These are phyloP conservation scores for Rhamnusium bicolor DNA, from an alignment of 2,888 invertebrate genomes.

Conservation along the genomic window DNA sequence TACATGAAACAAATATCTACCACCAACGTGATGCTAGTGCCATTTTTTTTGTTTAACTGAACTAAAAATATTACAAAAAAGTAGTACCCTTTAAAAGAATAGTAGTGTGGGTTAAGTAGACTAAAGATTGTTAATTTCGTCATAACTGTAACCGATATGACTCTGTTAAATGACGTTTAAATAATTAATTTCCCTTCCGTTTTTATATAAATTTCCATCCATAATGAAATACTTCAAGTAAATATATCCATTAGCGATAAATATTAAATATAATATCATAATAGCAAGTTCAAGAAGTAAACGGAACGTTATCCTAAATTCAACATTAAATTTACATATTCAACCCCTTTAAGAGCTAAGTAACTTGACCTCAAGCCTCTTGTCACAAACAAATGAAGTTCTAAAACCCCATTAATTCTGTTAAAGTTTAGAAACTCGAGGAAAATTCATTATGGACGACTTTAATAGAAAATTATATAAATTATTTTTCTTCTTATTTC, in stretches of 20 bases:
- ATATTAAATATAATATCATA: neutral
- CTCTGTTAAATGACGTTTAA: no score
- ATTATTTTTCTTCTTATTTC: neutral
- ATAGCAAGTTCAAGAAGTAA: neutral
- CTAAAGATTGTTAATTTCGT: no score
- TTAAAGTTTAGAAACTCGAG: neutral
- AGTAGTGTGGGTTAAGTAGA: no score
- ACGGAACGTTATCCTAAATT: slow-evolving; percentile 2
- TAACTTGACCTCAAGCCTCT: slow-evolving; percentile 37
- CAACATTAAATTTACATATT: slow-evolving; percentile 39
- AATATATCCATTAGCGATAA: neutral
- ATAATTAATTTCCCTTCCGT: no score
- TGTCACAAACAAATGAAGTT: slow-evolving; percentile 43
- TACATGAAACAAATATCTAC: no score
- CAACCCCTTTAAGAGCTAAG: slow-evolving; percentile 18
- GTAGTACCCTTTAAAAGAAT: no score
- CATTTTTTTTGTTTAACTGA: no score
- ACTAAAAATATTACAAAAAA: no score
- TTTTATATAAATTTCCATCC: neutral
- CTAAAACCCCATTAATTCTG: slow-evolving; percentile 35
- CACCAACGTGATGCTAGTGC: no score
- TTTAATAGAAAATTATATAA: neutral
- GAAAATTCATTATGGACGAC: neutral
- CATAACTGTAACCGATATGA: no score
- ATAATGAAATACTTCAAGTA: neutral